Evolutionary conservation across 2,113 vertebrate genomes (phyloP), one percentile per base, ranked within the genome.

Genomic region (Fukomys damarensis): DNA sequence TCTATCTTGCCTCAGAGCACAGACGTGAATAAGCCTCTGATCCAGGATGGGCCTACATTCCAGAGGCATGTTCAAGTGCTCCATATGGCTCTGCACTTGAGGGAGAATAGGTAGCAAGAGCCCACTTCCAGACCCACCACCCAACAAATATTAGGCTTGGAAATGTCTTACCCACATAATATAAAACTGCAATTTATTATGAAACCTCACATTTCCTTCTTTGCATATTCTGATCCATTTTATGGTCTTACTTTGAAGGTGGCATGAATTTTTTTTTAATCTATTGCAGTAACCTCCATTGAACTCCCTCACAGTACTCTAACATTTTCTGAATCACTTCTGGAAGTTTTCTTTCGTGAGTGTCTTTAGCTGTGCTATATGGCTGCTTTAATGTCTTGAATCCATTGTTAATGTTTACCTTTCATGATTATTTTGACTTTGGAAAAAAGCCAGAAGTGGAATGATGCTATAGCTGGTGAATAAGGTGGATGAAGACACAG

Each of bases 41-140:
- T 89, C 32, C 54, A 86, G 95, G 66, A 91, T 41, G n/a, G 76
- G 70, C 35, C 58, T 41, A 59, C 68, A 94, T 54, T 86, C 70
- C 65, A 92, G 46, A 41, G 93, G 83, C 89, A 56, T 26, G 10
- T 38, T 95, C 85, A 74, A 80, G 30, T 26, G 76, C 32, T 93
- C 66, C 61, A 76, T 86, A 76, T 91, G 85, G 70, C 46, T 89
- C 74, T 81, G 22, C 74, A 28, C 68, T 90, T 96, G 82, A 90
- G 83, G 52, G 28, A 58, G n/a, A 88, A 87, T 87, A 95, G 38
- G 65, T 85, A 82, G 58, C 65, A 87, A 65, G 35, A 90, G 61
- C 82, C 38, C 86, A 93, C 59, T 56, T 43, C 35, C 76, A 92
- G 56, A 52, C 30, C 46, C 38, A 58, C 12, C 46, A 46, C 43